These are phyloP conservation scores for Achlya flavicornis DNA, from an alignment of 2,888 invertebrate genomes.

Conservation along the genomic window DNA sequence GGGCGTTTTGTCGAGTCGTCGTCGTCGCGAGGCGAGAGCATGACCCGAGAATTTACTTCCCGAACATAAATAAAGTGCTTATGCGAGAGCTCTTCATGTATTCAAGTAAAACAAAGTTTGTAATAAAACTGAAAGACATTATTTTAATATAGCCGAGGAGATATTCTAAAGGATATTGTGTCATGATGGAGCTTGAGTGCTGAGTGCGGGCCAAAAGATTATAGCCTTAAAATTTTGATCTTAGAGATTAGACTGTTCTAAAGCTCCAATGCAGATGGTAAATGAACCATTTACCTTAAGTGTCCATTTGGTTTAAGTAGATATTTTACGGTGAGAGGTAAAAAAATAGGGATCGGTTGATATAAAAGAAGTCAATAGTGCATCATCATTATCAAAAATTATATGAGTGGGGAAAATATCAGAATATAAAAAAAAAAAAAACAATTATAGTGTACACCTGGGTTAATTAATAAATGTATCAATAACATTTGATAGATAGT, in stretches of 20 bases:
- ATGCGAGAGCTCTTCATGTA: conserved; percentile 25
- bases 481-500: background rate
- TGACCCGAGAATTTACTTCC: conserved; percentile 15
- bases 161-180: background rate
- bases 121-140: conserved; percentile 2
- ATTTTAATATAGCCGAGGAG: background rate
- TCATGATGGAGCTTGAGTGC: background rate
- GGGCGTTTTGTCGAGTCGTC: background rate
- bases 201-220: background rate
- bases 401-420: too few relatives aligned
- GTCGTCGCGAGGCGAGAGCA: background rate
- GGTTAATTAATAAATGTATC: background rate
- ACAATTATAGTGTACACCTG: background rate
- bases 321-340: background rate
- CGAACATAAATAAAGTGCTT: conserved; percentile 24
- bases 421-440: too few relatives aligned
- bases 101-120: conserved; percentile 16
- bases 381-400: too few relatives aligned
- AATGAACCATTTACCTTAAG: background rate
- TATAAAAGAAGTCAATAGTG: background rate
- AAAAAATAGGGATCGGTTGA: background rate
- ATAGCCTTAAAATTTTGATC: background rate
- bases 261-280: background rate
- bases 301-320: background rate
- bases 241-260: background rate